Evolutionary conservation across 2,113 vertebrate genomes (phyloP).

Genomic region (Sylvicapra grimmia): DNA sequence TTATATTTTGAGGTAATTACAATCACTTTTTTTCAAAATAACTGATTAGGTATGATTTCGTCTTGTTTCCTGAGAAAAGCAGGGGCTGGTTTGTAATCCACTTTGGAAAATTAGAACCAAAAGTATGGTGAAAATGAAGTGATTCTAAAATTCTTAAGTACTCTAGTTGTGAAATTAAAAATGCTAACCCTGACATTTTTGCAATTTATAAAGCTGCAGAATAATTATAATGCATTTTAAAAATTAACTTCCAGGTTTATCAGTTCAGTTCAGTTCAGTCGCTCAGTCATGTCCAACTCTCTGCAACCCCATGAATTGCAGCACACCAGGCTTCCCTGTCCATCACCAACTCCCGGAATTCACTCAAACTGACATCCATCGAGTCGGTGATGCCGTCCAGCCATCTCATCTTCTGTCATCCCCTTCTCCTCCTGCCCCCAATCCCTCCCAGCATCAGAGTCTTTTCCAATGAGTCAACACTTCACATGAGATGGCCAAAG

Average conservation of each 20-base stretch:
- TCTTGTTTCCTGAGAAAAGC: not conserved
- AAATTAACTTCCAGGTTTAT: not conserved
- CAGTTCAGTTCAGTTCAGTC: too few species aligned
- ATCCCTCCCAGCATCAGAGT: too few species aligned
- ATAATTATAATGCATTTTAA: not conserved
- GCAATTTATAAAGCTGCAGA: not conserved
- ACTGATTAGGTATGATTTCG: not conserved
- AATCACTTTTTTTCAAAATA: not conserved
- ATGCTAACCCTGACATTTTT: not conserved
- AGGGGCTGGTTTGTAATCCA: not conserved
- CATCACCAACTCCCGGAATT: too few species aligned
- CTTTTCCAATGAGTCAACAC: too few species aligned
- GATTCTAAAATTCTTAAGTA: not conserved
- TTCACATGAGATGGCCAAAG: too few species aligned
- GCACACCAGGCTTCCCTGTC: too few species aligned
- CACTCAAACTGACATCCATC: rapidly evolving
- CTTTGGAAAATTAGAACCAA: not conserved
- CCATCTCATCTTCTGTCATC: too few species aligned
- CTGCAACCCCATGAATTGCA: too few species aligned
- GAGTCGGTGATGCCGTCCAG: too few species aligned
- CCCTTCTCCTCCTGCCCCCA: too few species aligned
- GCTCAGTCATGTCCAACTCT: rapidly evolving
- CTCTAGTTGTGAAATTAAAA: not conserved
- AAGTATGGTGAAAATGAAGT: not conserved
- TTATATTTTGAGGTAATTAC: not conserved